Evolutionary conservation across 2,113 vertebrate species (phyloP), one percentile per base, ranked within the genome.

Genomic region (Nematolebias whitei): DNA sequence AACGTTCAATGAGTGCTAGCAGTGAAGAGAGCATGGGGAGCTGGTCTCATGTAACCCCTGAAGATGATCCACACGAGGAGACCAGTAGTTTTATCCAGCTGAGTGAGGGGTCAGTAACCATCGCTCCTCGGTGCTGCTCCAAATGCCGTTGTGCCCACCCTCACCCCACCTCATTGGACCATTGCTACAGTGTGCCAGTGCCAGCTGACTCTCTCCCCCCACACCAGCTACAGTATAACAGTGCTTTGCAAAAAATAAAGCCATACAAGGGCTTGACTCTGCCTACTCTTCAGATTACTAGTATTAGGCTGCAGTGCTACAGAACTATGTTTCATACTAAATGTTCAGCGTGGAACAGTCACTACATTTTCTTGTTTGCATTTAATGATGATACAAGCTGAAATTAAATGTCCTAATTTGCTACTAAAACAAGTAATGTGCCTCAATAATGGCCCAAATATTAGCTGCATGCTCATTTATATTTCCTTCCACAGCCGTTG

Each of bases 61-160:
- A 98, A 12, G 96, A 98, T 43, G 95, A 98, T 84, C 95, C 94
- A 56, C 95, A 93, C 2, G 96, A 98, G 0, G 97, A 99, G 89
- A 94, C 93, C 0, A 97, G 97, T 84, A 98, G 96, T 90, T 98
- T 95, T 89, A 91, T 98, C 79, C 97, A 98, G 78, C 94, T 98
- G 88, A 98, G 96, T 1, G 96, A 98, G 85, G 90, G 93, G 91
- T 98, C 88, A 92, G 92, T 93, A 89, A 90, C 82, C 68, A 47
- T 79, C 70, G 78, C 77, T 83, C 82, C 72, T 70, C 77, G 71
- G 80, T 79, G 44, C 74, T 45, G 80, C 78, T 79, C 68, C 63
- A 43, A 68, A 74, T 23, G 65, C 83, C 86, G 78, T 83, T 78
- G 47, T 58, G 68, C 67, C 74, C 82, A 79, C 81, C 61, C 82